Evolutionary conservation across 2,888 invertebrate species (phyloP).

Genomic region (Oscheius sp.): DNA sequence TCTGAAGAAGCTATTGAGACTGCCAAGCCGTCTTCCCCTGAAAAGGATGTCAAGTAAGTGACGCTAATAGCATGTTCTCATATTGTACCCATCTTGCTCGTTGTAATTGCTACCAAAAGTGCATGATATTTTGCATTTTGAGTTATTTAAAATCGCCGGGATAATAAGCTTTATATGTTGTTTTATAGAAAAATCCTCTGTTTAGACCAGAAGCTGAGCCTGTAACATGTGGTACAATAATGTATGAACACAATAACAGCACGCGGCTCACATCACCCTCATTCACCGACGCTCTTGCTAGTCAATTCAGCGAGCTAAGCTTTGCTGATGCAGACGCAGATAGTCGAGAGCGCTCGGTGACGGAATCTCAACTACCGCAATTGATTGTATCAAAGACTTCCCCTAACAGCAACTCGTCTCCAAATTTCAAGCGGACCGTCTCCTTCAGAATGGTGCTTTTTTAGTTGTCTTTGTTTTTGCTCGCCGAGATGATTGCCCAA

Average conservation of each 20-base stretch:
- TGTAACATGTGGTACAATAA: constrained; percentile 20
- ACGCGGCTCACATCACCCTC: constrained; percentile 28
- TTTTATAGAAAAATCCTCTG: neutral
- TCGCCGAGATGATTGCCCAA: no score
- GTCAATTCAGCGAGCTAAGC: constrained; percentile 8
- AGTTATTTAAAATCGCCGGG: neutral
- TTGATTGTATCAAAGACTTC: neutral
- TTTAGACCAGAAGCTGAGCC: constrained; percentile 10
- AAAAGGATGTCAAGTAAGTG: constrained; percentile 23
- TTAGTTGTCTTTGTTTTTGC: constrained; percentile 16
- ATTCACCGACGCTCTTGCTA: constrained; percentile 12
- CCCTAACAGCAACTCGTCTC: constrained; percentile 34
- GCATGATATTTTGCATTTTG: constrained; percentile 1
- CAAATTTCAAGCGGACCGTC: constrained; percentile 47
- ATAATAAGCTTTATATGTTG: neutral
- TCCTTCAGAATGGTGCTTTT: constrained; percentile 56
- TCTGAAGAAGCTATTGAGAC: constrained; percentile 14
- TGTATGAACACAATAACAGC: constrained; percentile 25
- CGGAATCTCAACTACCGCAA: constrained; percentile 14
- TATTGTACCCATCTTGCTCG: neutral
- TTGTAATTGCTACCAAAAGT: neutral
- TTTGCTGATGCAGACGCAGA: constrained; percentile 13
- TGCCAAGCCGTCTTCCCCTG: constrained; percentile 7
- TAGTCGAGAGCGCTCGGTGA: constrained; percentile 20
- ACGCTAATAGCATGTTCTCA: neutral